Percentiles rank a stretch among this genome's conserved stretches.
Conservation (phyloP, 1,140 invertebrate genomes). For the Pectinophora gossypiella region DNA sequence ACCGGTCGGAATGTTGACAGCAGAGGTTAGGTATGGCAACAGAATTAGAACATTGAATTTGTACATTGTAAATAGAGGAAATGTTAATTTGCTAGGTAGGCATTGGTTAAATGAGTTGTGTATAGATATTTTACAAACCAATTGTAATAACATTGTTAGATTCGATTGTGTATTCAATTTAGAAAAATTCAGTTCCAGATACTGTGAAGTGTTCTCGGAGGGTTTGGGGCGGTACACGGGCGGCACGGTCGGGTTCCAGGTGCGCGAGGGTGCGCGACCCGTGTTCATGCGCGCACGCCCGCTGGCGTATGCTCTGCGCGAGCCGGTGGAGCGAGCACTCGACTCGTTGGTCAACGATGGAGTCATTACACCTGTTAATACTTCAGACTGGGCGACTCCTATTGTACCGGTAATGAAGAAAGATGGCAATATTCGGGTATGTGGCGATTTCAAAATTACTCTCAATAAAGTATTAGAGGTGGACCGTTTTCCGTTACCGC, state of each 20-base stretch:
- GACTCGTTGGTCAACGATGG: constrained; percentile 12
- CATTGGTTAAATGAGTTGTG: constrained; percentile 7
- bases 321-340: constrained; percentile 17
- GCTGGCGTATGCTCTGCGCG: constrained; percentile 23
- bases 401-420: constrained; percentile 70
- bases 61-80: constrained; percentile 8
- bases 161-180: not conserved
- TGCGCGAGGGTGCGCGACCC: constrained; percentile 14
- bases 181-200: constrained; percentile 7
- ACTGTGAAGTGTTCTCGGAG: constrained; percentile 8
- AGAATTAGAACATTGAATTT: not conserved
- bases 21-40: not conserved
- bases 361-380: constrained; percentile 27
- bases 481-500: constrained; percentile 38
- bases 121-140: not conserved
- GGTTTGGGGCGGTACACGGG: constrained; percentile 15
- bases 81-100: constrained; percentile 2
- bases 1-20: not conserved
- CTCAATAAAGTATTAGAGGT: constrained; percentile 41
- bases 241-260: constrained; percentile 6
- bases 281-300: constrained; percentile 24
- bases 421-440: constrained; percentile 63
- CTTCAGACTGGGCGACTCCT: constrained; percentile 71
- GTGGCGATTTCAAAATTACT: constrained; percentile 70
- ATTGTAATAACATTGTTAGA: not conserved